Base-by-base conservation (phyloP, 2,797 vertebrate genomes). In the Pangasius larnaudii region DNA sequence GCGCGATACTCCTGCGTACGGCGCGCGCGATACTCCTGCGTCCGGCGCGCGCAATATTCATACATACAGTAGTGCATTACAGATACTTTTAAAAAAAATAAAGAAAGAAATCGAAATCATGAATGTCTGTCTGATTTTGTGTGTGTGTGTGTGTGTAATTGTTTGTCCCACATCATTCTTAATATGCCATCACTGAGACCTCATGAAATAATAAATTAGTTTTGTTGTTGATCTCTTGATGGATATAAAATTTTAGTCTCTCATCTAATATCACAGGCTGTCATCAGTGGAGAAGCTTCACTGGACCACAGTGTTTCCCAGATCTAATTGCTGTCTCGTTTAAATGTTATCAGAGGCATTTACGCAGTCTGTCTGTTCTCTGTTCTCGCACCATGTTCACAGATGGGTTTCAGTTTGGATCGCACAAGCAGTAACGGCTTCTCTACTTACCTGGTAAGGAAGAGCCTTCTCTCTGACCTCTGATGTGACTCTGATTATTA, bases 401-500 rank as follows among this genome's bases (percentile, higher is more conserved):
- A 97, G 97, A 92, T 97, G 80, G 97, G 97, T 19, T 97, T 97
- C 93, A 97, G 96, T 82, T 91, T 97, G 74, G 96, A 97, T 90
- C 93, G 96, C 30, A 96, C 96, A 16, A 96, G 93, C 90, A 97
- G 96, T 4, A 97, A 97, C 9, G 97, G 96, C 22, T 97, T 97
- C 90, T 96, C 96, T 63, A 96, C 96, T 9, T 97, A 97, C 65
- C 90, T 97, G 96, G 97, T 97, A 93, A 95, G 95, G 82, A 36
- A 65, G 51, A 59, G n/a, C 61, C 4, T 82, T 22, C 27, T 49
- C 39, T 39, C 14, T 3, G 22, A 19, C 36, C 16, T 61, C 24
- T 71, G 61, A 63, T n/a, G 10, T n/a, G 14, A 69, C 58, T 10
- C 58, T 78, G 77, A 42, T 77, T 61, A 3, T 49, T 18, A 3